These are phyloP conservation scores for Helogale parvula DNA, from an alignment of 2,113 vertebrate species.

Conservation along the genomic window DNA sequence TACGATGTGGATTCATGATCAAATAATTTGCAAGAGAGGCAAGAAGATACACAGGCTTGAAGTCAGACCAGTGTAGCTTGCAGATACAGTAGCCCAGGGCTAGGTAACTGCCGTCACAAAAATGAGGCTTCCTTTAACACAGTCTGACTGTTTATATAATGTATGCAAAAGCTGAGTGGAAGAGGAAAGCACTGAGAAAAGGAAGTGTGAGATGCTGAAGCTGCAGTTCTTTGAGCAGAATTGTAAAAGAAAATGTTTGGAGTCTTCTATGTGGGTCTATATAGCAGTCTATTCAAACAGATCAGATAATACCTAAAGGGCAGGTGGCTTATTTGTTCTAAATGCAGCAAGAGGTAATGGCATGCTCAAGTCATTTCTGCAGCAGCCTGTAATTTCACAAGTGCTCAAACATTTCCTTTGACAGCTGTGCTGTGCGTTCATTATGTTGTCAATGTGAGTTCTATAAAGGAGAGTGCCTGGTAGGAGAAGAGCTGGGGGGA, in stretches of 20 bases:
- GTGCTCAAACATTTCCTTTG: slow-evolving; percentile 75
- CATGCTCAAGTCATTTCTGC: slow-evolving; percentile 78
- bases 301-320: slow-evolving; percentile 78
- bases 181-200: not conserved
- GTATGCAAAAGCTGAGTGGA: not conserved
- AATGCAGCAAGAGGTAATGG: slow-evolving; percentile 80
- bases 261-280: slow-evolving; percentile 52
- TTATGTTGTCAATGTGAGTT: slow-evolving; percentile 75
- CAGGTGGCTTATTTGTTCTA: slow-evolving; percentile 82
- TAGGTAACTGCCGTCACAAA: not conserved
- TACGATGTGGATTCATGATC: not conserved
- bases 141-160: slow-evolving; percentile 10
- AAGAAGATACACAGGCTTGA: not conserved
- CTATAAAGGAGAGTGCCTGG: slow-evolving; percentile 60
- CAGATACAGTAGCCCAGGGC: not conserved
- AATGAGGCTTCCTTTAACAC: not conserved
- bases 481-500: slow-evolving; percentile 65
- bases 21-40: not conserved
- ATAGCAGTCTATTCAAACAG: slow-evolving; percentile 70
- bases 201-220: slow-evolving; percentile 26
- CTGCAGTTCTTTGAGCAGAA: slow-evolving; percentile 48
- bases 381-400: slow-evolving; percentile 79
- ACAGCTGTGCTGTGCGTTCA: slow-evolving; percentile 76
- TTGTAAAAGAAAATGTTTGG: slow-evolving; percentile 32
- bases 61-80: not conserved